Conservation (phyloP, 2,888 invertebrate genomes). For the Rhagonycha lutea region DNA sequence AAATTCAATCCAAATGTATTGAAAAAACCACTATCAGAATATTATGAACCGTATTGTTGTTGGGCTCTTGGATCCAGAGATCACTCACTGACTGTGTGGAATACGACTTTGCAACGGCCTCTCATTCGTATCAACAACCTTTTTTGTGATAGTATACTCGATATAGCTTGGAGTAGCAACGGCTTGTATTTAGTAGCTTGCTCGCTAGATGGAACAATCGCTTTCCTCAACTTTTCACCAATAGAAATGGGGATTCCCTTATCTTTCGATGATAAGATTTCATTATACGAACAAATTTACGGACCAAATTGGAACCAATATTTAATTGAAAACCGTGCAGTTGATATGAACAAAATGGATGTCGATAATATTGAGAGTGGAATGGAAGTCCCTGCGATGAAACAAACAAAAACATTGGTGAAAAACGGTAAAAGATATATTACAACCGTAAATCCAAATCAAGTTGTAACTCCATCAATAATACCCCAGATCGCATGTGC, state of each 20-base stretch:
- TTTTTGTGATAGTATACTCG: constrained; percentile 91
- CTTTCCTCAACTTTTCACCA: constrained; percentile 84
- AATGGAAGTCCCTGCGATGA: constrained; percentile 72
- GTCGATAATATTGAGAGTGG: constrained; percentile 51
- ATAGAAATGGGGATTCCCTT: constrained; percentile 88
- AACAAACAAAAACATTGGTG: constrained; percentile 92
- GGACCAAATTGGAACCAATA: constrained; percentile 67
- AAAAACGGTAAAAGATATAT: constrained; percentile 94
- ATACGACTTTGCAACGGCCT: constrained; percentile 89
- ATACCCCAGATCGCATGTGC: background rate
- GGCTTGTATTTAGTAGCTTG: constrained; percentile 86
- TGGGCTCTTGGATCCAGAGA: constrained; percentile 95
- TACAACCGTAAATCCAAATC: constrained; percentile 92
- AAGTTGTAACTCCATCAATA: constrained; percentile 31
- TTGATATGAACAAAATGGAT: constrained; percentile 55
- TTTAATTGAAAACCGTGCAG: constrained; percentile 70
- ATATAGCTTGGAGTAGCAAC: constrained; percentile 82
- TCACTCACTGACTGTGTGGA: constrained; percentile 93
- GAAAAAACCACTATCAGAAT: constrained; percentile 65
- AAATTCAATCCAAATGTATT: constrained; percentile 90
- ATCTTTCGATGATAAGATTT: constrained; percentile 80
- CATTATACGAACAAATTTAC: constrained; percentile 83
- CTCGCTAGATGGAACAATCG: constrained; percentile 93
- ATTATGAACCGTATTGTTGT: constrained; percentile 73
- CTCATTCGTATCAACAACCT: constrained; percentile 91